Percentiles rank a stretch among this genome's conserved stretches.
Conservation (phyloP, 2,113 vertebrate species). For the Spea multiplicata region DNA sequence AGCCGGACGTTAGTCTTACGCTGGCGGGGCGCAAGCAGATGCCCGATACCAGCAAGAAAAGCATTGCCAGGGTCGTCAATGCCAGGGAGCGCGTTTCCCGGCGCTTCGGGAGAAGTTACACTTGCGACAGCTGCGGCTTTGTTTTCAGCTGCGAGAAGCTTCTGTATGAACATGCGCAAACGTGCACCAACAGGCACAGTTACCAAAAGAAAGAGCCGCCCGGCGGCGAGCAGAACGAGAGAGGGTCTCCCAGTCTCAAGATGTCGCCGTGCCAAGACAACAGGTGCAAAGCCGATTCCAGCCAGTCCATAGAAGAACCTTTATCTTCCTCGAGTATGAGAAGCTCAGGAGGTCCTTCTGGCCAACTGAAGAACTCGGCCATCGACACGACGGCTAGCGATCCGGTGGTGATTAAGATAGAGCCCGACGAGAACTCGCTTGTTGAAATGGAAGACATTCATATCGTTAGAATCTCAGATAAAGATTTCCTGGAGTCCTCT, state of each 20-base stretch:
- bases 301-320: conserved; percentile 67
- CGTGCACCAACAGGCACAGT: conserved; percentile 91
- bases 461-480: conserved; percentile 76
- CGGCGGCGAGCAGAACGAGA: conserved; percentile 70
- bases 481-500: conserved; percentile 72
- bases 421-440: conserved; percentile 77
- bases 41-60: conserved; percentile 84
- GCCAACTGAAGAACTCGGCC: conserved; percentile 34
- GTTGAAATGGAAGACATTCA: conserved; percentile 79
- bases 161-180: conserved; percentile 89
- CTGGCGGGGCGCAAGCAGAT: conserved; percentile 76
- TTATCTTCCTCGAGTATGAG: conserved; percentile 62
- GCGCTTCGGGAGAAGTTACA: conserved; percentile 93
- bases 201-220: conserved; percentile 72
- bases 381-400: conserved; percentile 62
- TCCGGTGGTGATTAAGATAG: conserved; percentile 82
- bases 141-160: conserved; percentile 97
- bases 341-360: conserved; percentile 23
- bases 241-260: conserved; percentile 78
- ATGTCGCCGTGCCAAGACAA: conserved; percentile 69
- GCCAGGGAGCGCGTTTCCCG: conserved; percentile 83
- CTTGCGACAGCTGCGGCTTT: conserved; percentile 96
- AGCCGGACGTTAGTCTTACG: conserved; percentile 64
- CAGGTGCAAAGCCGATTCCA: conserved; percentile 76
- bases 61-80: conserved; percentile 71